Conservation (phyloP, 2,888 invertebrate genomes). For the Willowsia nigromaculata region DNA sequence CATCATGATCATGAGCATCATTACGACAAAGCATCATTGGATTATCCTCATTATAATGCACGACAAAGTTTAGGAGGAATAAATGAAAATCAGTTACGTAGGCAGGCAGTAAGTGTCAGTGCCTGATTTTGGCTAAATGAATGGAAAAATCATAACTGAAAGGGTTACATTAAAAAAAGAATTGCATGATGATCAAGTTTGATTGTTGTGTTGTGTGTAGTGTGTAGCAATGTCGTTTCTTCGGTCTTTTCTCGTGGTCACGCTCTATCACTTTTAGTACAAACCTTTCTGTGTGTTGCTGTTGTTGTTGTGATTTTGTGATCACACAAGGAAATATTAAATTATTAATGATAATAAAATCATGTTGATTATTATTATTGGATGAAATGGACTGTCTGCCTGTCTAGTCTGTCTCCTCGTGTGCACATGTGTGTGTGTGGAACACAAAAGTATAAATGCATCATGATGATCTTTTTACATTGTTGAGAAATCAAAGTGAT, state of each 20-base stretch:
- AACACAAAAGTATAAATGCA: neutral
- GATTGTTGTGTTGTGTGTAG: slow-evolving; percentile 22
- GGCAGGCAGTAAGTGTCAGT: neutral
- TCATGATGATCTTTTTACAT: neutral
- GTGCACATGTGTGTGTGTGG: neutral
- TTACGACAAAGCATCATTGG: neutral
- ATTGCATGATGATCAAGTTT: slow-evolving; percentile 24
- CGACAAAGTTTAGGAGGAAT: slow-evolving; percentile 16
- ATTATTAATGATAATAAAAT: slow-evolving; percentile 46
- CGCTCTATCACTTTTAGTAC: slow-evolving; percentile 42
- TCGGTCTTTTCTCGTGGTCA: slow-evolving; percentile 35
- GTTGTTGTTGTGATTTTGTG: slow-evolving; percentile 36
- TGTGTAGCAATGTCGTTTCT: slow-evolving; percentile 30
- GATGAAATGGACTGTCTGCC: slow-evolving; percentile 31
- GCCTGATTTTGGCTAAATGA: slow-evolving; percentile 14
- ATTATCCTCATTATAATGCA: slow-evolving; percentile 24
- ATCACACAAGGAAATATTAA: slow-evolving; percentile 42
- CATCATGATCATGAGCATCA: slow-evolving; percentile 44
- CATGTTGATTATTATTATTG: slow-evolving; percentile 27
- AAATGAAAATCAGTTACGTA: slow-evolving; percentile 53
- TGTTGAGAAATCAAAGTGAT: neutral
- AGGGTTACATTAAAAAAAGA: neutral
- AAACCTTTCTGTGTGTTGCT: neutral
- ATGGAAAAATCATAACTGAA: neutral
- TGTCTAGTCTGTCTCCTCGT: slow-evolving; percentile 4